Base-by-base conservation (phyloP, 2,888 invertebrate species). In the Caenorhabditis imperialis region DNA sequence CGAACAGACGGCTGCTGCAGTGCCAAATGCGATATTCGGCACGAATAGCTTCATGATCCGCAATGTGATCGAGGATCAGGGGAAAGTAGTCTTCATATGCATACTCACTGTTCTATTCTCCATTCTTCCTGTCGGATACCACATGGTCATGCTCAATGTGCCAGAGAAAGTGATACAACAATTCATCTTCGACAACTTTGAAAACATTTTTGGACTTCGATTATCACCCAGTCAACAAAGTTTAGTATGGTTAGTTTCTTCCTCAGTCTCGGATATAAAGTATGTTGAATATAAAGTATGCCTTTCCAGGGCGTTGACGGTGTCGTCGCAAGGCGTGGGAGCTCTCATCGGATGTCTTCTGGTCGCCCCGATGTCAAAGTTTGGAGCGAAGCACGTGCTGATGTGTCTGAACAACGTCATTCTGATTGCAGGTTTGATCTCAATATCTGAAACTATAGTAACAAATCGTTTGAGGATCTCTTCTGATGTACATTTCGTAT, bases 71-170 rank as follows among this genome's bases (percentile, higher is more conserved):
- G 74, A 78, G 40, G 81, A 81, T 48, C 73, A 79, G 18, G 81
- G 79, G 30, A 73, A 78, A 67, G 78, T 82, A 12, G 80, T 80
- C 12, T 58, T 71, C 53, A 74, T 82, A 12, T 72, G 74, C 33
- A 50, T 77, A 7, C 25, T 77, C 8, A 54, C 71, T 6, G 50
- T 75, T 16, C 51, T 82, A 7, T 76, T 77, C 47, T 76, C 81
- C 10, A 76, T 82, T 35, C 30, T 80, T n/a, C 81, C 81, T 2
- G 80, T 79, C 16, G 80, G 85, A 20, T 85, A 82, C 42, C 77
- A 85, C 40, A 81, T 85, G 58, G 83, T 86, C 7, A 79, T 82
- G 30, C 58, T 85, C 18, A 85, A 85, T 55, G 85, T 85, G 10
- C 85, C 85, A 0, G 79, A 78, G 40, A 71, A 75, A 45, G 73